Evolutionary conservation across 2,113 vertebrate species (phyloP).

Genomic region (Phaethon lepturus): DNA sequence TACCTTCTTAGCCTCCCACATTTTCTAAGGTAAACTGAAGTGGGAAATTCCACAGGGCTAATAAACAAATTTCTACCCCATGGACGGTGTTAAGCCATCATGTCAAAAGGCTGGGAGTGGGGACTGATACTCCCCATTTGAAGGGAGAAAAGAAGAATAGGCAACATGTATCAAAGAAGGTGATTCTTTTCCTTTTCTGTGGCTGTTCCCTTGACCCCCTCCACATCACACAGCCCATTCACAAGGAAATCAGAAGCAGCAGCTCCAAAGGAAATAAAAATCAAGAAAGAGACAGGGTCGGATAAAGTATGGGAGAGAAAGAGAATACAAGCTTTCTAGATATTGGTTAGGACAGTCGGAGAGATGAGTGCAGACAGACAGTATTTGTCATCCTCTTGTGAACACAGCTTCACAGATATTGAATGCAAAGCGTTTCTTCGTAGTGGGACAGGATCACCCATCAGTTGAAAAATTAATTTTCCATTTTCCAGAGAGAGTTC

Average conservation of each 20-base stretch:
- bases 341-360: not conserved
- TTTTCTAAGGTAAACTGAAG: constrained; percentile 30
- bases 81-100: not conserved
- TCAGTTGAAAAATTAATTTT: not conserved
- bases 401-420: not conserved
- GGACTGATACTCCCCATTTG: not conserved
- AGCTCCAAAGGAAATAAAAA: not conserved
- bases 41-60: not conserved
- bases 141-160: not conserved
- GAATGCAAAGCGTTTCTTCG: not conserved
- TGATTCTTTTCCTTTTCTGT: not conserved
- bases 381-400: not conserved
- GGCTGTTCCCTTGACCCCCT: not conserved
- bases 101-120: not conserved
- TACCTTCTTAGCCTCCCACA: not conserved
- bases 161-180: not conserved
- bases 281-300: not conserved
- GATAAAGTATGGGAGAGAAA: not conserved
- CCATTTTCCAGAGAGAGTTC: not conserved
- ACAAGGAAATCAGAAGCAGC: not conserved
- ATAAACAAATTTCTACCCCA: constrained; percentile 15
- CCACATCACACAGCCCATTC: not conserved
- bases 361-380: not conserved
- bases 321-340: not conserved
- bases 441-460: not conserved